Base-by-base conservation (phyloP, 2,797 vertebrate genomes). In the Rousettus madagascariensis region DNA sequence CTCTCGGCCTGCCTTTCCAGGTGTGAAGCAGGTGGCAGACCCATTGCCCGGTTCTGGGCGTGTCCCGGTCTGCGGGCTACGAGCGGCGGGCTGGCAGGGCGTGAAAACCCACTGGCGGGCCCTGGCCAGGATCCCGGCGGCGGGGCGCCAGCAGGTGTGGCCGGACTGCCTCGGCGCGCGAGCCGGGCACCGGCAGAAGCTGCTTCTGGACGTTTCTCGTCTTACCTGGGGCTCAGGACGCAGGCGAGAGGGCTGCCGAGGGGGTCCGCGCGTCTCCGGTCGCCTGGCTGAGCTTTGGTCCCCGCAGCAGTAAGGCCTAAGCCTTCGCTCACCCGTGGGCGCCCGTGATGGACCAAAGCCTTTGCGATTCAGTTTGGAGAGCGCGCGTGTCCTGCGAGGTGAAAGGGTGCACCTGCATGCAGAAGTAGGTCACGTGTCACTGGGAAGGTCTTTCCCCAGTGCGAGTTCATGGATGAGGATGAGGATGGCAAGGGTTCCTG, bases 261-360 rank as follows among this genome's bases (percentile, higher is more conserved):
- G 30, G 4, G 41, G 8, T 38, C 8, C 26, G 53, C 68, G 49
- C 66, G 36, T 53, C 12, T 38, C 49, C 38, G 1, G 43, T 30
- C 59, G 2, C n/a, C 72, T 68, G 74, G 36, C 36, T 55, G 92
- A 57, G 43, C 24, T 74, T 86, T 85, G 86, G 57, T 51, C 74
- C n/a, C 30, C 57, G 41, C 22, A 30, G 15, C 28, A 36, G 9
- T 26, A 20, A 51, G 33, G 79, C 46, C 11, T 24, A 38, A 51
- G 4, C 49, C 59, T 28, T 38, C 12, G 26, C 6, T 33, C 12
- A 2, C 24, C 41, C 72, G 66, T 49, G 49, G 80, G 46, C 10
- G 0, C 13, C 6, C 2, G 7, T 43, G 72, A 68, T 30, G 57
- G 55, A 38, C 69, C n/a, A n/a, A 36, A 63, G 15, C 12, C 28